Conservation (phyloP, 2,113 vertebrate species). For the Paedocypris sp. region DNA sequence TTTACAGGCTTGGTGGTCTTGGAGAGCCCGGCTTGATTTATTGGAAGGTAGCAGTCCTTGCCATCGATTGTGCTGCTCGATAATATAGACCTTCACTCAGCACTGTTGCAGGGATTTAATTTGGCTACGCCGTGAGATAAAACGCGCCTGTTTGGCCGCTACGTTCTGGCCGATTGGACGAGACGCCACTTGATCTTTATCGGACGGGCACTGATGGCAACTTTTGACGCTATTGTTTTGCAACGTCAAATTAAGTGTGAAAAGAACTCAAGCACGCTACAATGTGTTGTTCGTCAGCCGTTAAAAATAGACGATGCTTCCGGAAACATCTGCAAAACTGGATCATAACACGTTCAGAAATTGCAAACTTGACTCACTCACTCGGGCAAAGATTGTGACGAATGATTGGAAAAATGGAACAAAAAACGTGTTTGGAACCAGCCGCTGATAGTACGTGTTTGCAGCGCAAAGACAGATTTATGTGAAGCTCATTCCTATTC, state of each 20-base stretch:
- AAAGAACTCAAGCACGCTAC: background rate
- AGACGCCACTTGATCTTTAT: background rate
- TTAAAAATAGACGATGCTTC: too few relatives aligned
- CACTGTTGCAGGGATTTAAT: slow-evolving; percentile 34
- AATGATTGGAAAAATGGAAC: too few relatives aligned
- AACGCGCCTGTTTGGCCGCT: slow-evolving; percentile 20
- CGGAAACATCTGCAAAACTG: too few relatives aligned
- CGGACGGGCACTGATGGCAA: background rate
- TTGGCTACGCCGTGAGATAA: slow-evolving; percentile 25
- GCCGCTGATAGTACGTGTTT: too few relatives aligned
- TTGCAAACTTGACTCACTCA: too few relatives aligned
- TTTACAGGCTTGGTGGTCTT: slow-evolving; percentile 9
- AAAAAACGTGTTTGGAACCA: too few relatives aligned
- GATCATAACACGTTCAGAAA: too few relatives aligned
- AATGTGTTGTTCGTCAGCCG: too few relatives aligned
- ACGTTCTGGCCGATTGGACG: slow-evolving; percentile 11
- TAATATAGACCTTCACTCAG: slow-evolving; percentile 30
- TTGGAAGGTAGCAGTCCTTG: slow-evolving; percentile 2
- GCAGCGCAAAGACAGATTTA: too few relatives aligned
- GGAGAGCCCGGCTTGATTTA: slow-evolving; percentile 2
- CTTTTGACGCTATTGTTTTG: slow-evolving; percentile 5
- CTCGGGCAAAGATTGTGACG: too few relatives aligned
- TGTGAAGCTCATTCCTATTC: too few relatives aligned
- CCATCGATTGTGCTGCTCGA: slow-evolving; percentile 16
- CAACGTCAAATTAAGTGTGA: background rate